Percentiles rank a stretch among this genome's conserved stretches.
These are phyloP conservation scores for Scatophagus argus DNA, from an alignment of 2,113 vertebrate species.

Conservation along the genomic window DNA sequence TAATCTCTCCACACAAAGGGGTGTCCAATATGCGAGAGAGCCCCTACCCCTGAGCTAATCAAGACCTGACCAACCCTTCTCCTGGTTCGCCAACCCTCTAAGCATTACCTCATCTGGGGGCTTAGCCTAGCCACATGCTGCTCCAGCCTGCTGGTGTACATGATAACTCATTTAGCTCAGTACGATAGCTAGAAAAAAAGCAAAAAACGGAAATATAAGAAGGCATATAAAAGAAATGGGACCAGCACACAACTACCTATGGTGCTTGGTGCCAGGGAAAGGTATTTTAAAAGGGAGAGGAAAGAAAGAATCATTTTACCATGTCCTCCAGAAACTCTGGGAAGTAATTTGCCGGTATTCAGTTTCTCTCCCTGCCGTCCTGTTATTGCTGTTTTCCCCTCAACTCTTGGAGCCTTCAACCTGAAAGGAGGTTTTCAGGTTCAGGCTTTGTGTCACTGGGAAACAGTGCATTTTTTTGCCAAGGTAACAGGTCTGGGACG, in stretches of 20 bases:
- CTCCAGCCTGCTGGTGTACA: slow-evolving; percentile 58
- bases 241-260: slow-evolving; percentile 64
- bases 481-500: slow-evolving; percentile 72
- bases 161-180: slow-evolving; percentile 77
- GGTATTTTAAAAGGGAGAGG: slow-evolving; percentile 76
- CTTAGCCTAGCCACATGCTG: slow-evolving; percentile 68
- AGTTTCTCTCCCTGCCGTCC: slow-evolving; percentile 76
- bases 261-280: slow-evolving; percentile 72
- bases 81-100: slow-evolving; percentile 57
- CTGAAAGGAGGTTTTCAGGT: slow-evolving; percentile 76
- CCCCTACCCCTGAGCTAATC: slow-evolving; percentile 78
- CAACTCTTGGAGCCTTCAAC: slow-evolving; percentile 67
- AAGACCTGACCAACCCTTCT: slow-evolving; percentile 72
- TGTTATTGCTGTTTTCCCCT: slow-evolving; percentile 78
- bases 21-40: slow-evolving; percentile 74
- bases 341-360: slow-evolving; percentile 75
- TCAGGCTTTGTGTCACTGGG: slow-evolving; percentile 76
- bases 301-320: slow-evolving; percentile 78
- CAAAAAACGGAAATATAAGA: slow-evolving; percentile 58
- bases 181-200: slow-evolving; percentile 49
- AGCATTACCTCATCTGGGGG: slow-evolving; percentile 78
- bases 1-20: slow-evolving; percentile 81
- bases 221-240: slow-evolving; percentile 64
- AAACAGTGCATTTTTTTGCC: slow-evolving; percentile 79
- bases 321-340: slow-evolving; percentile 76